These are phyloP conservation scores for Odobenus rosmarus DNA, from an alignment of 2,113 vertebrate species.

Conservation along the genomic window DNA sequence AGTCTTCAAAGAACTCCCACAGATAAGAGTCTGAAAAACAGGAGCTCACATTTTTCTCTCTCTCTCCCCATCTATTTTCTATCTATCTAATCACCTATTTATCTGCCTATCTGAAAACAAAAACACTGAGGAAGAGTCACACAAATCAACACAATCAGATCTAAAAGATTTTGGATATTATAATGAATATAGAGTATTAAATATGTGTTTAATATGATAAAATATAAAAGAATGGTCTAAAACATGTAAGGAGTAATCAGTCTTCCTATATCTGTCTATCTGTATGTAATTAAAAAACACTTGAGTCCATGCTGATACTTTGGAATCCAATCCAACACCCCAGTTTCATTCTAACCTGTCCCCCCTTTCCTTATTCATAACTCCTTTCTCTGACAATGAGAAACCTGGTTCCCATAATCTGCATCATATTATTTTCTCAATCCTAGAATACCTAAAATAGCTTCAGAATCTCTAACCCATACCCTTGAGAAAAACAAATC, in stretches of 20 bases:
- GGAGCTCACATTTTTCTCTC: neutral
- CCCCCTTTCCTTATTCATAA: neutral
- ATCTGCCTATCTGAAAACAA: neutral
- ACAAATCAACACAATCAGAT: neutral
- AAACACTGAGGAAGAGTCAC: neutral
- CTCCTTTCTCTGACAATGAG: neutral
- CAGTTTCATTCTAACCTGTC: neutral
- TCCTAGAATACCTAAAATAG: neutral
- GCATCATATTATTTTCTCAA: neutral
- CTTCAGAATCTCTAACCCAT: neutral
- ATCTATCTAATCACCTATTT: neutral
- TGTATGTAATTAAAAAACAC: neutral
- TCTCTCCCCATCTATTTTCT: neutral
- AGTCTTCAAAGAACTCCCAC: neutral
- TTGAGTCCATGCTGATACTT: neutral
- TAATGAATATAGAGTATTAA: neutral
- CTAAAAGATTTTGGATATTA: neutral
- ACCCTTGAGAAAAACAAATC: neutral
- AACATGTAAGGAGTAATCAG: neutral
- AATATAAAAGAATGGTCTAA: neutral
- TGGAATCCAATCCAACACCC: neutral
- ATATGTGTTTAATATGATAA: neutral
- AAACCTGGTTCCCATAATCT: neutral
- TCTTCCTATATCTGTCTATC: neutral
- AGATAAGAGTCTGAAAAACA: neutral